Evolutionary conservation across 1,140 invertebrate genomes (phyloP).

Genomic region (Euura saliciscinereae): DNA sequence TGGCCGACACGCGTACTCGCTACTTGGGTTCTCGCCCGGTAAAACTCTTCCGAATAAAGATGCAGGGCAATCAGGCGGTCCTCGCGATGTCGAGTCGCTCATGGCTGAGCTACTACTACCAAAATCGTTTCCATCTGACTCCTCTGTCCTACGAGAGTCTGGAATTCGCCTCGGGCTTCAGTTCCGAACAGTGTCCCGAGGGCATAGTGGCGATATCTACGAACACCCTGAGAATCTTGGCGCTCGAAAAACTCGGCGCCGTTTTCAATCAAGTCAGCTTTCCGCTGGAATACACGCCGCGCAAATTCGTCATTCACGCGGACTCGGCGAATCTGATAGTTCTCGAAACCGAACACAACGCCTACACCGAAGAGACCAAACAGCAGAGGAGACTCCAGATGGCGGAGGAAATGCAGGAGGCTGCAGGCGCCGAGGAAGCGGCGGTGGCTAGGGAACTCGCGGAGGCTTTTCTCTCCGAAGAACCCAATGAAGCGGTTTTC

Average conservation of each 20-base stretch:
- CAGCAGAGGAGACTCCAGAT: slow-evolving; percentile 85
- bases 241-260: slow-evolving; percentile 96
- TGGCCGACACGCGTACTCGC: slow-evolving; percentile 95
- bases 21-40: slow-evolving; percentile 95
- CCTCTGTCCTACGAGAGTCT: slow-evolving; percentile 95
- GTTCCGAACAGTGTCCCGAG: slow-evolving; percentile 98
- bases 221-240: slow-evolving; percentile 96
- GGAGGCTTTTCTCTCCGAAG: slow-evolving; percentile 93
- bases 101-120: slow-evolving; percentile 98
- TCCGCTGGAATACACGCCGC: slow-evolving; percentile 93
- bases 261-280: slow-evolving; percentile 97
- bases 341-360: slow-evolving; percentile 98
- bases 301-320: slow-evolving; percentile 93
- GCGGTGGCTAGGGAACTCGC: slow-evolving; percentile 97
- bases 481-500: slow-evolving; percentile 91
- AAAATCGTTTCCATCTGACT: slow-evolving; percentile 95
- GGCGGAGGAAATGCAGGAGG: slow-evolving; percentile 95
- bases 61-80: slow-evolving; percentile 96
- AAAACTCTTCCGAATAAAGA: slow-evolving; percentile 93
- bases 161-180: slow-evolving; percentile 98
- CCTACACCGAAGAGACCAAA: slow-evolving; percentile 97
- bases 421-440: slow-evolving; percentile 92
- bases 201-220: slow-evolving; percentile 99
- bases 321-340: slow-evolving; percentile 92
- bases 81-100: slow-evolving; percentile 97